Percentiles rank a stretch among this genome's conserved stretches.
Evolutionary conservation across 2,113 vertebrate species (phyloP).

Genomic region (Smithornis capensis): DNA sequence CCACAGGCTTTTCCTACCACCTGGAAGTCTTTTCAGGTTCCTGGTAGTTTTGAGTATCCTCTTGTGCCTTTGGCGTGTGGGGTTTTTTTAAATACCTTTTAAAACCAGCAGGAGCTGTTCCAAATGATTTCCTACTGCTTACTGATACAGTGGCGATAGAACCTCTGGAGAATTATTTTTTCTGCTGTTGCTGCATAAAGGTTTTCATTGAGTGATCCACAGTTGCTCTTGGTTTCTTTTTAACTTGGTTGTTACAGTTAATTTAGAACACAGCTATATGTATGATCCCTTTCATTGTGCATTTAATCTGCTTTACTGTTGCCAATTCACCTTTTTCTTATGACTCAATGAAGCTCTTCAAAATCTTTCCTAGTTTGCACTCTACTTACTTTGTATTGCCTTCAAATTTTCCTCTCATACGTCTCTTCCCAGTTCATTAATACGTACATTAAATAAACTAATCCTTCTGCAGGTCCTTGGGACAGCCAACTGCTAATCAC

Average conservation of each 20-base stretch:
- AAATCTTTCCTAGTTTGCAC: constrained; percentile 25
- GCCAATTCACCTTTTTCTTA: constrained; percentile 39
- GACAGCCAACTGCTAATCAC: constrained; percentile 7
- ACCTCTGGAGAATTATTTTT: constrained; percentile 1
- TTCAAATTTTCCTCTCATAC: constrained; percentile 32
- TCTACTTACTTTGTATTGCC: constrained; percentile 23
- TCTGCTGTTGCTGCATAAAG: constrained; percentile 12
- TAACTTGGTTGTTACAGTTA: constrained; percentile 8
- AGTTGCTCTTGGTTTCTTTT: neutral
- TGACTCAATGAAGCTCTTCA: constrained; percentile 36
- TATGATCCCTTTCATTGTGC: constrained; percentile 32
- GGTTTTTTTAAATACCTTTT: neutral
- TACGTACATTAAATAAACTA: constrained; percentile 38
- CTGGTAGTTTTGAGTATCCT: neutral
- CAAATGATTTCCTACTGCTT: constrained; percentile 11
- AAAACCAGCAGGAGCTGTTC: constrained; percentile 38
- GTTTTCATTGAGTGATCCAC: constrained; percentile 29
- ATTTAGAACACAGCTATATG: constrained; percentile 42
- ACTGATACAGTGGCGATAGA: neutral
- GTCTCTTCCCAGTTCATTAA: constrained; percentile 61
- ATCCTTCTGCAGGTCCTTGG: constrained; percentile 28
- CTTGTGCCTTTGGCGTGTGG: neutral
- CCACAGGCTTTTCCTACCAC: neutral
- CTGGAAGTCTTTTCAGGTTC: neutral
- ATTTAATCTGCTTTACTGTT: constrained; percentile 43